Evolutionary conservation across 2,797 vertebrate species (phyloP).

Genomic region (Sylvilagus floridanus): DNA sequence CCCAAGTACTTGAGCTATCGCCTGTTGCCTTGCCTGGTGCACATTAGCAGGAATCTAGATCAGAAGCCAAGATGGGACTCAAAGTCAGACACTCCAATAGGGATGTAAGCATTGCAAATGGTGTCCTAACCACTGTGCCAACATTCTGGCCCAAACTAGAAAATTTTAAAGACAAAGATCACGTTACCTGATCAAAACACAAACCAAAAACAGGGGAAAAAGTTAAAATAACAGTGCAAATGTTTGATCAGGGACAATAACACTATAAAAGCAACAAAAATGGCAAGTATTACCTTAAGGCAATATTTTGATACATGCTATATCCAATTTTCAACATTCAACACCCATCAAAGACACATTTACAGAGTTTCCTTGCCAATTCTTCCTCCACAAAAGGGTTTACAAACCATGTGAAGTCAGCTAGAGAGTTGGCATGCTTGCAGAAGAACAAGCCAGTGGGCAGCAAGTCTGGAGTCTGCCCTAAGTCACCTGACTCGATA

Average conservation of each 20-base stretch:
- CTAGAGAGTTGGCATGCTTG: neutral
- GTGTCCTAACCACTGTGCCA: too few relatives aligned
- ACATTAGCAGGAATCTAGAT: too few relatives aligned
- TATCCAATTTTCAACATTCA: neutral
- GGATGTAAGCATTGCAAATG: too few relatives aligned
- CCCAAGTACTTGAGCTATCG: too few relatives aligned
- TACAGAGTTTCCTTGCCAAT: neutral
- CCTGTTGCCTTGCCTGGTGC: too few relatives aligned
- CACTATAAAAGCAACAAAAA: neutral
- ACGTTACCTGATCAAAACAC: neutral
- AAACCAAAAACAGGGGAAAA: neutral
- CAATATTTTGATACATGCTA: neutral
- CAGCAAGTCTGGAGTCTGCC: neutral
- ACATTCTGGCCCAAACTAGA: too few relatives aligned
- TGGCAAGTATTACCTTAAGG: conserved; percentile 44
- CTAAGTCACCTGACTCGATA: neutral
- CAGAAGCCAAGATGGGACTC: too few relatives aligned
- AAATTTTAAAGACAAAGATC: conserved; percentile 23
- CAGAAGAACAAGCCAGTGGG: neutral
- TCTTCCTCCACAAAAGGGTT: neutral
- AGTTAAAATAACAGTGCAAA: neutral
- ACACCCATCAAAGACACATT: neutral
- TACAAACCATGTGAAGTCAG: neutral
- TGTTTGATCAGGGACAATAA: neutral
- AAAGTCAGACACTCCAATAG: too few relatives aligned